Conservation (phyloP, 2,797 vertebrate species). For the Borostomias antarcticus region DNA sequence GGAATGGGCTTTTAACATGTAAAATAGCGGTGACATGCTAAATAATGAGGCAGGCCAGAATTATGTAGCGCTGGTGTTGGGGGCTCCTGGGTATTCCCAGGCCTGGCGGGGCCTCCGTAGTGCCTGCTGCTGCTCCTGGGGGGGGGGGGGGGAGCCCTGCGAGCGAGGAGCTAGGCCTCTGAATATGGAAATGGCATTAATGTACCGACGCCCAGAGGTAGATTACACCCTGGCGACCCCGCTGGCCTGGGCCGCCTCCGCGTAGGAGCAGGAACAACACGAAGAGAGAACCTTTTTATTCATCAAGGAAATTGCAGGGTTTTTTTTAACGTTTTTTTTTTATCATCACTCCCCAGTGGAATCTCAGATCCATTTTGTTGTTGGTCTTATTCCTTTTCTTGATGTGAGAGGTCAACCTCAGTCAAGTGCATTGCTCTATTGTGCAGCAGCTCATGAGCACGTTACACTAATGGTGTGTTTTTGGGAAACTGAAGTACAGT, state of each 20-base stretch:
- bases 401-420: conserved; percentile 55
- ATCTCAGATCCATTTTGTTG: conserved; percentile 60
- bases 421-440: not conserved
- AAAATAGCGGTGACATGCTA: conserved; percentile 87
- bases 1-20: conserved; percentile 81
- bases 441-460: conserved; percentile 21
- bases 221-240: conserved; percentile 75
- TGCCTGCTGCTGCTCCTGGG: conserved; percentile 47
- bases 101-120: conserved; percentile 60
- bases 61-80: conserved; percentile 66
- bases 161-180: conserved; percentile 22
- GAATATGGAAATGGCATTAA: conserved; percentile 85
- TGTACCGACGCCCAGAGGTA: conserved; percentile 78
- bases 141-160: conserved; percentile 38
- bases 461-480: conserved; percentile 48
- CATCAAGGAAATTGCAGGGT: conserved; percentile 70
- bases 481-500: not conserved
- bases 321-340: conserved; percentile 73
- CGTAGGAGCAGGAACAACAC: conserved; percentile 65
- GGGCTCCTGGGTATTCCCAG: conserved; percentile 78
- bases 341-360: conserved; percentile 61
- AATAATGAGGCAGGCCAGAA: conserved; percentile 85
- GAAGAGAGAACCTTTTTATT: conserved; percentile 62
- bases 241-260: conserved; percentile 59
- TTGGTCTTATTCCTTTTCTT: conserved; percentile 56